Percentiles rank a stretch among this genome's conserved stretches.
These are phyloP conservation scores for Geopemphigus sp. DNA, from an alignment of 1,140 invertebrate genomes.

Conservation along the genomic window DNA sequence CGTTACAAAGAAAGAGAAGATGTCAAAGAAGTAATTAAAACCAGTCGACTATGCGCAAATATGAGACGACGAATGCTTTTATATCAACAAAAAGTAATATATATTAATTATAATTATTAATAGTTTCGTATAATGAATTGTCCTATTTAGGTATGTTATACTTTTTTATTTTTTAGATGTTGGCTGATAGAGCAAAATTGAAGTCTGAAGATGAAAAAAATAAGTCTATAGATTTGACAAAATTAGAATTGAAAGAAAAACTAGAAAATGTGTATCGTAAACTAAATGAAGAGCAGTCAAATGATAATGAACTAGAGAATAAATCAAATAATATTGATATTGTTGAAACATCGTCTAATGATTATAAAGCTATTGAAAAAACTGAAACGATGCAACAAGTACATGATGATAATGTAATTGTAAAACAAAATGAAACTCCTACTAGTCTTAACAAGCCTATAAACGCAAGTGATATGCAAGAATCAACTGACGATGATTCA, in stretches of 20 bases:
- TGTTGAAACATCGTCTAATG: background rate
- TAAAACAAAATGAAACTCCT: background rate
- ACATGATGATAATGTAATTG: background rate
- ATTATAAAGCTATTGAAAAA: background rate
- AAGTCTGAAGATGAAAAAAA: slow-evolving; percentile 3
- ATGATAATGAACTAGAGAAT: background rate
- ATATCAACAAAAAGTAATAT: slow-evolving; percentile 35
- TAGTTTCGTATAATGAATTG: background rate
- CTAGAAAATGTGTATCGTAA: background rate
- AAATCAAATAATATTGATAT: background rate
- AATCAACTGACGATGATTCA: slow-evolving; percentile 24
- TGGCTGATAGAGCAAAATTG: slow-evolving; percentile 30
- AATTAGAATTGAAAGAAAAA: slow-evolving; percentile 35
- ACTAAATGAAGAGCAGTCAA: background rate
- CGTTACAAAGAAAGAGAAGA: slow-evolving; percentile 53
- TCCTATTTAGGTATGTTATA: background rate
- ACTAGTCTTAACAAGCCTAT: background rate
- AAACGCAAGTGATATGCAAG: background rate
- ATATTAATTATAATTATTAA: background rate
- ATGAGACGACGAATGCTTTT: slow-evolving; percentile 52
- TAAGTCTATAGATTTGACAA: slow-evolving; percentile 1
- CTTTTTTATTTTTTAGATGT: slow-evolving; percentile 9
- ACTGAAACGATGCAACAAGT: background rate
- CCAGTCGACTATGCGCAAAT: slow-evolving; percentile 53
- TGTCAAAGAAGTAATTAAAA: slow-evolving; percentile 53